A percentile compares a stretch with the other conserved stretches of the same genome.
phyloP scores from a whole-genome alignment of 1,140 invertebrate genomes.

The Tribolium madens region DNA sequence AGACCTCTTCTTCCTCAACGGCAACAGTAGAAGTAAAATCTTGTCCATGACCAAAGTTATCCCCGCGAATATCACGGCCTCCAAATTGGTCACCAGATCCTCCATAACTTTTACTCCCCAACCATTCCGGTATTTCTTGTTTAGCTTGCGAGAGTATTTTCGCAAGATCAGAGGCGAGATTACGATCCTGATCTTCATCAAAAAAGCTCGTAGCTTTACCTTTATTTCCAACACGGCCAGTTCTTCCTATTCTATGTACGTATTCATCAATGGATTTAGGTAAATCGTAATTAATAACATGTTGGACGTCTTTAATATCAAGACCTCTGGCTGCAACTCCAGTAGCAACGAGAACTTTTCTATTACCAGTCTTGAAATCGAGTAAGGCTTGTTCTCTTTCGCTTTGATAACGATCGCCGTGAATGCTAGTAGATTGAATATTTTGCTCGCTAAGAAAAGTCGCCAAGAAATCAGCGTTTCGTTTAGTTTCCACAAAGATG shows the following conservation, averaged over 20 bases:
- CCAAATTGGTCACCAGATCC: conserved; percentile 67
- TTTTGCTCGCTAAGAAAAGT: conserved; percentile 68
- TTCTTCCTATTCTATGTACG: conserved; percentile 95
- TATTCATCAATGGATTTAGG: conserved; percentile 92
- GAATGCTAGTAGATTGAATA: conserved; percentile 88
- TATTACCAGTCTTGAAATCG: conserved; percentile 83
- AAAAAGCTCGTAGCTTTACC: conserved; percentile 94
- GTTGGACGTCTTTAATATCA: conserved; percentile 69
- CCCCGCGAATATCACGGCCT: conserved; percentile 68
- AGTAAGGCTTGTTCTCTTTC: conserved; percentile 89
- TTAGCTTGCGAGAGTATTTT: conserved; percentile 78
- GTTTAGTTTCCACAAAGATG: conserved; percentile 92
- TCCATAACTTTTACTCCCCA: conserved; percentile 65
- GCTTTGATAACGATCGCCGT: conserved; percentile 90
- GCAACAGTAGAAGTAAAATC: conserved; percentile 44
- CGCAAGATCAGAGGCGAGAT: conserved; percentile 75
- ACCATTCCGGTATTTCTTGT: conserved; percentile 75
- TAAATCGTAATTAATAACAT: conserved; percentile 94
- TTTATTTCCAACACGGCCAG: conserved; percentile 92
- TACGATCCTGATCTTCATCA: conserved; percentile 71
- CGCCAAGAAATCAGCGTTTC: conserved; percentile 90
- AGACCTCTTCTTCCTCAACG: conserved; percentile 59
- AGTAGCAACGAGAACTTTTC: conserved; percentile 89
- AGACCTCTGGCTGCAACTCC: conserved; percentile 93
- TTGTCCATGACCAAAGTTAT: conserved; percentile 57